Conservation (phyloP, 2,797 vertebrate genomes). For the Acrossocheilus wenchowensis region DNA sequence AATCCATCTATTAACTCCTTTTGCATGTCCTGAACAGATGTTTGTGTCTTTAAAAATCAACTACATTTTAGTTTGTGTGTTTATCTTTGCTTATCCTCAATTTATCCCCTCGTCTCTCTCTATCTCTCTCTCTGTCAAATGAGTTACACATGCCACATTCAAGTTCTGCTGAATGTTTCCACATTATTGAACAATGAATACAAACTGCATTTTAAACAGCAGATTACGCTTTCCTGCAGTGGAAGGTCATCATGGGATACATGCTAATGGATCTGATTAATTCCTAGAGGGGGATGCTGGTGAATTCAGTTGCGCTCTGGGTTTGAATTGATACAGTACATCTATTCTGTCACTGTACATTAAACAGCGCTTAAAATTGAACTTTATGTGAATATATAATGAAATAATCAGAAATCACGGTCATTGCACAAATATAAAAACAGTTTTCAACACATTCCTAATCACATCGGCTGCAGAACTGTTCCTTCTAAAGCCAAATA, state of each 20-base stretch:
- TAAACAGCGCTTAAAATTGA: background rate
- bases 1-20: slow-evolving; percentile 50
- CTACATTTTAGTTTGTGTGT: slow-evolving; percentile 16
- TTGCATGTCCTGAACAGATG: slow-evolving; percentile 46
- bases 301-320: background rate
- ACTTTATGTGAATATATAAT: background rate
- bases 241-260: slow-evolving; percentile 12
- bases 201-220: slow-evolving; percentile 12
- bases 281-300: background rate
- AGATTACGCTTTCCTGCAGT: slow-evolving; percentile 11
- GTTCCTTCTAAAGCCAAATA: background rate
- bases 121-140: background rate
- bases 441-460: background rate
- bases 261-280: slow-evolving; percentile 16
- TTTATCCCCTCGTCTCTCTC: slow-evolving; percentile 45
- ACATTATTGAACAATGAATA: slow-evolving; percentile 16
- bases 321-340: background rate
- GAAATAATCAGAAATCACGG: background rate
- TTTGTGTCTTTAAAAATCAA: slow-evolving; percentile 37
- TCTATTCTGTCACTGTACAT: slow-evolving; percentile 16
- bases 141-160: background rate
- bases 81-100: slow-evolving; percentile 46
- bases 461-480: slow-evolving; percentile 4
- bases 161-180: slow-evolving; percentile 17
- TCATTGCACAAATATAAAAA: background rate